A percentile compares a stretch with the other conserved stretches of the same genome.
phyloP scores from a whole-genome alignment of 2,888 invertebrate species.

The Nephrotoma flavescens region DNA sequence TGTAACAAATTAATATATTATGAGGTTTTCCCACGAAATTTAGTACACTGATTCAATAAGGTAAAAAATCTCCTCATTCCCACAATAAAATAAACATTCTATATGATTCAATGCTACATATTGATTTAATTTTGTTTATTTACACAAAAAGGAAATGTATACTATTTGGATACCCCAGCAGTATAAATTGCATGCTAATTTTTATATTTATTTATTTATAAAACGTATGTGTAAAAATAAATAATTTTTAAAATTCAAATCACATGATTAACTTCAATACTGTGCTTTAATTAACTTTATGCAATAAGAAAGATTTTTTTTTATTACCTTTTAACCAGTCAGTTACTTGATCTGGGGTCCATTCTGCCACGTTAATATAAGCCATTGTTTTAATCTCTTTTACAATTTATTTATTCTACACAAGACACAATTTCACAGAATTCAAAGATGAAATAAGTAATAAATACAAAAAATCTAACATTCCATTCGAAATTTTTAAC shows the following conservation, averaged over 20 bases:
- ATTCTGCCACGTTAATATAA: slow-evolving; percentile 74
- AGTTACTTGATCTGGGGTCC: slow-evolving; percentile 80
- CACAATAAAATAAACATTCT: neutral
- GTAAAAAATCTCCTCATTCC: neutral
- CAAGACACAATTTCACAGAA: neutral
- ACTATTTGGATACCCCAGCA: neutral
- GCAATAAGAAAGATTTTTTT: neutral
- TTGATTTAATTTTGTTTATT: neutral
- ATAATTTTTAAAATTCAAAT: neutral
- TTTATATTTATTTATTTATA: neutral
- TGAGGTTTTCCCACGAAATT: neutral
- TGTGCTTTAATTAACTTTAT: neutral
- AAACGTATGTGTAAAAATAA: neutral
- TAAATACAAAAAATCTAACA: neutral
- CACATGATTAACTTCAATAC: neutral
- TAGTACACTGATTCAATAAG: neutral
- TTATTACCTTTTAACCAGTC: slow-evolving; percentile 74
- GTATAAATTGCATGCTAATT: neutral
- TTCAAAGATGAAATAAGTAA: neutral
- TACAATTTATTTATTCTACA: neutral
- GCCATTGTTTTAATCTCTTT: slow-evolving; percentile 38
- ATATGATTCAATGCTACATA: neutral
- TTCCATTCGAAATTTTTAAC: neutral
- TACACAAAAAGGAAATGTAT: neutral
- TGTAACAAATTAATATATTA: neutral